Conservation (phyloP, 2,113 vertebrate species). For the Microcebus tavaratra region DNA sequence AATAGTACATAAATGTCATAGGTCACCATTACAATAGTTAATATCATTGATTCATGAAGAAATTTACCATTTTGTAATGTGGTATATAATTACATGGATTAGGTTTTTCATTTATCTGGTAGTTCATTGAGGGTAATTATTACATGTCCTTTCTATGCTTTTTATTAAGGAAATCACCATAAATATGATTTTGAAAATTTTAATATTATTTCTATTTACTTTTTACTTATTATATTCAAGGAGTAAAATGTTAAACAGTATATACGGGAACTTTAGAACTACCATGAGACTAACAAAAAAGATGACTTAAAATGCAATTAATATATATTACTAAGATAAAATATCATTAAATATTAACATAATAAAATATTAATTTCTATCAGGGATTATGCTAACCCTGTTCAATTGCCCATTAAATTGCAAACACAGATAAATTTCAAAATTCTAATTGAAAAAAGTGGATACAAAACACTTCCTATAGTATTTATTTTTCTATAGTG, state of each 20-base stretch:
- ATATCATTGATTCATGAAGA: not conserved
- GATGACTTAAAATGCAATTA: conserved; percentile 13
- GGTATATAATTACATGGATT: not conserved
- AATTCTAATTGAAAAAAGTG: conserved; percentile 18
- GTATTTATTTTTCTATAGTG: not conserved
- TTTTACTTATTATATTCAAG: not conserved
- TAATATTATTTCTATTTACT: not conserved
- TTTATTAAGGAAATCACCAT: not conserved
- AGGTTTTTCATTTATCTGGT: not conserved
- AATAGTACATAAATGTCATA: not conserved
- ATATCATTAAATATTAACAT: conserved; percentile 42
- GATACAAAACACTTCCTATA: not conserved
- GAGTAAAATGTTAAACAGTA: not conserved
- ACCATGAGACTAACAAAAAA: not conserved
- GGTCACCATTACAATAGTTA: not conserved
- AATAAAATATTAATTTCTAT: conserved; percentile 43
- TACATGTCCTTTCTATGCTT: not conserved
- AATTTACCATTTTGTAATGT: not conserved
- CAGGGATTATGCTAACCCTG: not conserved
- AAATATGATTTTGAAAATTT: not conserved
- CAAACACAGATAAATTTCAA: conserved; percentile 56
- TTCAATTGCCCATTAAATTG: conserved; percentile 34
- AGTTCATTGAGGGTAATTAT: not conserved
- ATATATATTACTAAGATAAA: conserved; percentile 30
- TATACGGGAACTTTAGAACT: not conserved